These are phyloP conservation scores for Drosophila kanapiae DNA, from an alignment of 1,140 invertebrate species.

Conservation along the genomic window DNA sequence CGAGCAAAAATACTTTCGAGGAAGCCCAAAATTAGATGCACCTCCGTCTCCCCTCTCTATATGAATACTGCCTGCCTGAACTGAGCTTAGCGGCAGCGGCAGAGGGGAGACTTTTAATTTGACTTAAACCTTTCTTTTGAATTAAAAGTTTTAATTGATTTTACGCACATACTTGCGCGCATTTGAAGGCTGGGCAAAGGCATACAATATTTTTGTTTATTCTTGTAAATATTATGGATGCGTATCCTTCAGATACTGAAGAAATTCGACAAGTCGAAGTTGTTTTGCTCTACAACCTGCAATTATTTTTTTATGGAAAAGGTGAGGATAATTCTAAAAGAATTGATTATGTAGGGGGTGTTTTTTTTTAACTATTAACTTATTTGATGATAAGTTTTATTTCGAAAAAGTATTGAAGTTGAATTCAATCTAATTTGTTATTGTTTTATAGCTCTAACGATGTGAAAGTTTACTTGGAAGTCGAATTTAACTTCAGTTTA, in stretches of 20 bases:
- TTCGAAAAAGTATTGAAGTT: too few species aligned
- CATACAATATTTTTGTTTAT: conserved; percentile 28
- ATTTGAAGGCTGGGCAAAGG: conserved; percentile 16
- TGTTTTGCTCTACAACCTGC: neutral
- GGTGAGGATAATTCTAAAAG: neutral
- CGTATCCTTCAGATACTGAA: neutral
- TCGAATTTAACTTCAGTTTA: neutral
- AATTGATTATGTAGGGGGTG: neutral
- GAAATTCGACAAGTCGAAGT: neutral
- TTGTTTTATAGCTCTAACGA: neutral
- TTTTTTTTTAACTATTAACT: too few species aligned
- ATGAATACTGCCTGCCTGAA: neutral
- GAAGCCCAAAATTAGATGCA: conserved; percentile 9
- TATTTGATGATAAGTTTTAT: too few species aligned
- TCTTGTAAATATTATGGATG: conserved; percentile 28
- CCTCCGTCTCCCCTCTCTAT: too few species aligned
- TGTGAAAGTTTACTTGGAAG: neutral
- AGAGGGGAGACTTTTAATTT: conserved; percentile 50
- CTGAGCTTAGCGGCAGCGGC: neutral
- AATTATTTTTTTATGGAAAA: neutral
- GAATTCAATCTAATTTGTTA: too few species aligned
- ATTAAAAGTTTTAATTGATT: conserved; percentile 80
- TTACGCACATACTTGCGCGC: conserved; percentile 43
- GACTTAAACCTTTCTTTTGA: conserved; percentile 78
- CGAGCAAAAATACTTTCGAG: conserved; percentile 1